Conservation (phyloP, 2,888 invertebrate genomes). For the Pachliopta kotzebuea region DNA sequence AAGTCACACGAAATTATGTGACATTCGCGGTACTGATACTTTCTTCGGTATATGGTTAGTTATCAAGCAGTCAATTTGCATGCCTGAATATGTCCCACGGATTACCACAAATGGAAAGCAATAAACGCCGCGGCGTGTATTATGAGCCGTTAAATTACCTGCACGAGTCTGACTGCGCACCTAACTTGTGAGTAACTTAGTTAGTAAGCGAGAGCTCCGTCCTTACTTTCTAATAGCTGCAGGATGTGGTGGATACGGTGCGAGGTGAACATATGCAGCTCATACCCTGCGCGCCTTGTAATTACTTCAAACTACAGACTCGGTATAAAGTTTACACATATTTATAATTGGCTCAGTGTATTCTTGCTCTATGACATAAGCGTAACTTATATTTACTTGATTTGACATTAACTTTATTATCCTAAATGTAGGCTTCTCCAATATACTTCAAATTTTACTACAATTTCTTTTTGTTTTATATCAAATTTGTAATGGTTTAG, state of each 20-base stretch:
- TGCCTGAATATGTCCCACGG: constrained; percentile 13
- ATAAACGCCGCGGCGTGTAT: constrained; percentile 39
- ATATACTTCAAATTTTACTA: no score
- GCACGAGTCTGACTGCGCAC: constrained; percentile 42
- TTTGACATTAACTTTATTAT: no score
- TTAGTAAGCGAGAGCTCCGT: constrained; percentile 50
- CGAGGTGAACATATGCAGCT: background rate
- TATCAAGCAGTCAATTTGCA: constrained; percentile 21
- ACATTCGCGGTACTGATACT: no score
- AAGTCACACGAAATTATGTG: background rate
- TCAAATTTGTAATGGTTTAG: no score
- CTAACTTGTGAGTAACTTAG: constrained; percentile 47
- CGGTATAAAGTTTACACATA: background rate
- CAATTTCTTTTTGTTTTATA: no score
- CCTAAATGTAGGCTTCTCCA: no score
- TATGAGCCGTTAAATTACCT: constrained; percentile 52
- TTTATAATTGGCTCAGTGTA: background rate
- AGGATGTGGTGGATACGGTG: background rate
- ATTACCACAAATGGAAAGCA: constrained; percentile 23
- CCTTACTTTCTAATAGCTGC: constrained; percentile 32
- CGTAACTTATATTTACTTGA: no score
- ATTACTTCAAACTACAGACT: background rate
- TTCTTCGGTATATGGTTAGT: background rate
- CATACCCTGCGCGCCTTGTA: background rate
- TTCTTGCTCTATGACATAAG: background rate